Evolutionary conservation across 2,797 vertebrate genomes (phyloP), one percentile per base, ranked within the genome.

Genomic region (Hephaestus fuliginosus): DNA sequence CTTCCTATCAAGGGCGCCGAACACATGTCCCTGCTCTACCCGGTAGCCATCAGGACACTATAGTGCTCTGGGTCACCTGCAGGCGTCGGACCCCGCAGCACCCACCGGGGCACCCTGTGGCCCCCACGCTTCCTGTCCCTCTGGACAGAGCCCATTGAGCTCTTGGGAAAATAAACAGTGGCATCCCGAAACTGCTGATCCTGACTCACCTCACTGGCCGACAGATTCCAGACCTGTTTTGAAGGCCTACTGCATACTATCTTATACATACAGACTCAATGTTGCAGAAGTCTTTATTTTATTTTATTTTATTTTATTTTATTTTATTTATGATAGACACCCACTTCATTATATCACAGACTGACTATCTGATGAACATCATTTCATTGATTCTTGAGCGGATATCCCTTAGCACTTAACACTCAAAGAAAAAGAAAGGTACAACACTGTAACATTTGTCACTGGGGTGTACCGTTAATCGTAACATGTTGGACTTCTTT

Each of bases 1-100:
- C 95, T 99, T 93, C 98, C 98, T 92, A 99, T 99, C 93, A 98
- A 99, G 93, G 98, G 98, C 18, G 98, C 98, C 0, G 98, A 99
- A 90, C 98, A 99, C 93, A 99, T 99, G 97, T 99, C 98, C 60
- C 94, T 99, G 93, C 97, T 99, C 18, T 99, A 98, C 94, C 98
- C 98, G 0, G 97, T 99, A 90, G 97, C 97, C 81, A 98, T 99
- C 81, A 96, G 98, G 93, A 97, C 98, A 95, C 95, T 99, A 93
- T 98, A 98, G 95, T 93, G 85, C 76, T 82, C 48, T 39, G 71
- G 83, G 81, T 75, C 68, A 5, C 60, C 78, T 70, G 82, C 77
- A 85, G 83, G 63, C 14, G 22, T 78, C 63, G 28, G 62, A 60
- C 74, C 78, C 69, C 74, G 55, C 88, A 75, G 79, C 18, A 60